Percentiles rank a stretch among this genome's conserved stretches.
Evolutionary conservation across 2,113 vertebrate species (phyloP).

Genomic region (Pongo pygmaeus): DNA sequence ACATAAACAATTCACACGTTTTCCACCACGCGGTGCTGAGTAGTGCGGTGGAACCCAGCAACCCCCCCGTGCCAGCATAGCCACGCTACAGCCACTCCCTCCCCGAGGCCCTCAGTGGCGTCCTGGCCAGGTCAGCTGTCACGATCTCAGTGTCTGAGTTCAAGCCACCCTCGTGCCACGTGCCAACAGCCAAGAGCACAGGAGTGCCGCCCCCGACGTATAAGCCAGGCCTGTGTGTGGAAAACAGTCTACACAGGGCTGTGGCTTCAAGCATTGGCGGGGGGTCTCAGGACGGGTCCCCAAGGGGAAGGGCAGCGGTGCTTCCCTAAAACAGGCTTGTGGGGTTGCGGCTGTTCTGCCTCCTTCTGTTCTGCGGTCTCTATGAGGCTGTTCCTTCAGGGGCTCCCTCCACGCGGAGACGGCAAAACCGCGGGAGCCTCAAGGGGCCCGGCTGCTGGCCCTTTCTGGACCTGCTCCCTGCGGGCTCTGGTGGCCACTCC

Average conservation of each 20-base stretch:
- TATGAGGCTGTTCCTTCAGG: neutral
- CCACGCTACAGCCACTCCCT: no score
- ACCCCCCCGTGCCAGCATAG: no score
- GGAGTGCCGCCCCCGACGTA: fast-evolving
- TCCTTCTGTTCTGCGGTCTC: neutral
- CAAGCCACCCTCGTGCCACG: no score
- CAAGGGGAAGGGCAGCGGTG: no score
- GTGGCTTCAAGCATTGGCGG: fast-evolving
- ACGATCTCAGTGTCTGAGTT: no score
- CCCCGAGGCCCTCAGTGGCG: no score
- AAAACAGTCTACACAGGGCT: neutral
- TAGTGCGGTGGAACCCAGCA: no score
- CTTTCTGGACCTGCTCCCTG: neutral
- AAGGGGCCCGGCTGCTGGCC: neutral
- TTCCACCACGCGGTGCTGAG: neutral
- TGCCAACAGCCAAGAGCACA: no score
- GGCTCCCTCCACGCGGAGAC: neutral
- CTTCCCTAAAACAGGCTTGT: neutral
- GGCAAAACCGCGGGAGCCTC: neutral
- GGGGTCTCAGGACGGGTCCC: neutral
- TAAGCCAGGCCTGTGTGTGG: no score
- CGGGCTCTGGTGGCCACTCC: no score
- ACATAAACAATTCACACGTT: neutral
- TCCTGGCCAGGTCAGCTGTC: no score
- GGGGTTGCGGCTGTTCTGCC: neutral